phyloP scores from a whole-genome alignment of 2,797 vertebrate genomes.

The Anisognathus igniventris region DNA sequence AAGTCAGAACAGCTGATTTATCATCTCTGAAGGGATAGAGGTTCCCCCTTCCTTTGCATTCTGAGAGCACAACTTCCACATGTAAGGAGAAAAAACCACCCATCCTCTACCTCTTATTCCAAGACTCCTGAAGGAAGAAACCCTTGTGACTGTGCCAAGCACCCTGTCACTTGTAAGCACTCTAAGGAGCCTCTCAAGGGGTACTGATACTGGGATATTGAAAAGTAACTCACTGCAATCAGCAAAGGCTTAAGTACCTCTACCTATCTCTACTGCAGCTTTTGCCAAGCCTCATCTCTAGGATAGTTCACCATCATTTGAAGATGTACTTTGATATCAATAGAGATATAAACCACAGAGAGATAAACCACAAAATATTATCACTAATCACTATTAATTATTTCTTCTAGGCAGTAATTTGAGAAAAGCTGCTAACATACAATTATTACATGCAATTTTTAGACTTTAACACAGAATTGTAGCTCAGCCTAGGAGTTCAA shows the following conservation, averaged over 20 bases:
- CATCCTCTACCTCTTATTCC: not conserved
- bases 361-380: not conserved
- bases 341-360: not conserved
- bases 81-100: not conserved
- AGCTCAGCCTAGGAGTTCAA: not conserved
- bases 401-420: not conserved
- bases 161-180: not conserved
- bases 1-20: not conserved
- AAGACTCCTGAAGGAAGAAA: not conserved
- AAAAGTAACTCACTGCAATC: not conserved
- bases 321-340: not conserved
- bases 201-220: not conserved
- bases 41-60: not conserved
- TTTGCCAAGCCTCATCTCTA: not conserved
- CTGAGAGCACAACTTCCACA: not conserved
- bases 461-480: not conserved
- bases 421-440: not conserved
- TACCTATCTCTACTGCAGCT: not conserved
- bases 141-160: not conserved
- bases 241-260: not conserved
- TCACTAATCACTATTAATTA: not conserved
- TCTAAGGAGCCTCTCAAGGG: fast-evolving
- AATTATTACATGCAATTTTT: not conserved
- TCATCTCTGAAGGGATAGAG: not conserved
- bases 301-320: not conserved